Evolutionary conservation across 2,113 vertebrate species (phyloP), one percentile per base, ranked within the genome.

Genomic region (Spea multiplicata): DNA sequence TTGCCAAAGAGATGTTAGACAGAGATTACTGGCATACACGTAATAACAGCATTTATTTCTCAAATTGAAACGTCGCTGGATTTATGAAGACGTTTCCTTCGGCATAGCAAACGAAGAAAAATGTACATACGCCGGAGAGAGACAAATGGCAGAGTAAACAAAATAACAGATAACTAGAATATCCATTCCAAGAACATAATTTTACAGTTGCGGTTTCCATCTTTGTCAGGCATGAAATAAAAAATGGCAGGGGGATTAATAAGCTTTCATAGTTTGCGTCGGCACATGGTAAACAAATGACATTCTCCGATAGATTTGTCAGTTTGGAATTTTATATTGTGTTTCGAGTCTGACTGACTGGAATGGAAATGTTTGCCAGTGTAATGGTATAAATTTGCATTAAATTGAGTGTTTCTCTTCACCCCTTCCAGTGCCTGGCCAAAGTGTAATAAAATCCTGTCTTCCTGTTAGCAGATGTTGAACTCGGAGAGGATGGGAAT

Each of bases 81-180:
- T 82, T 87, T 83, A 81, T 55, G 30, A 85, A 86, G 66, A 17
- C 68, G 66, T 75, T 86, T 87, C 13, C 44, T 82, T 68, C 44
- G 4, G 62, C 74, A 0, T 14, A 76, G 69, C 47, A 83, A 73
- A 65, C 83, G 67, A 85, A 87, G 83, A 86, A 83, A 87, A 88
- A 86, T 80, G 77, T 80, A 73, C 49, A 73, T 80, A 73, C 77
- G 66, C 17, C 48, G 62, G 61, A 47, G 52, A 66, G 71, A 80
- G 62, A 80, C 71, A 57, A 86, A 82, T 5, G 49, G 48, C 80
- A 76, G 48, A 76, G 52, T 73, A 67, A 86, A 73, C 16, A 80
- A 84, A 86, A 66, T 0, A 80, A 80, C 78, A 61, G 46, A 76
- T 84, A 75, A 86, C 83, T 83, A 82, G 71, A 81, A 87, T 87